phyloP scores from a whole-genome alignment of 1,140 invertebrate species.

The Spodoptera frugiperda region DNA sequence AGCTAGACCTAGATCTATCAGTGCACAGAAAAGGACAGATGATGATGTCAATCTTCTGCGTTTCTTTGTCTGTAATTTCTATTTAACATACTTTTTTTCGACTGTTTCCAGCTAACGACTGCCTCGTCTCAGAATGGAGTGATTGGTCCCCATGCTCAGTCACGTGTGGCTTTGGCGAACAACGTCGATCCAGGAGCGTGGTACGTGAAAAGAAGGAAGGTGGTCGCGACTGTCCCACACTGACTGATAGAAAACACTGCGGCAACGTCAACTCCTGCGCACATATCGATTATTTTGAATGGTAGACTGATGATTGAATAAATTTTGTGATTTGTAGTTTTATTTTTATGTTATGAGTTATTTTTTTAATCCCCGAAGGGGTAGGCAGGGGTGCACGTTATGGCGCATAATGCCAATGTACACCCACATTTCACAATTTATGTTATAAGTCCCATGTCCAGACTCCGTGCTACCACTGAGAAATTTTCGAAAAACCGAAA shows the following conservation, averaged over 20 bases:
- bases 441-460: no score
- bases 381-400: no score
- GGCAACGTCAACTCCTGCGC: slow-evolving; percentile 74
- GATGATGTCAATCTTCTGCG: no score
- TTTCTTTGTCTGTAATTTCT: no score
- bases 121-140: slow-evolving; percentile 88
- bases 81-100: not conserved
- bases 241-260: slow-evolving; percentile 72
- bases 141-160: slow-evolving; percentile 89
- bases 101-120: slow-evolving; percentile 78
- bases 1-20: no score
- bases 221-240: slow-evolving; percentile 89
- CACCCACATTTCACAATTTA: no score
- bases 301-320: slow-evolving; percentile 54
- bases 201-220: slow-evolving; percentile 83
- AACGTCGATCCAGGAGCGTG: slow-evolving; percentile 87
- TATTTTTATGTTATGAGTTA: slow-evolving; percentile 6
- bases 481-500: no score
- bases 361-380: no score
- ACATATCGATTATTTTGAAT: slow-evolving; percentile 76
- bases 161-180: slow-evolving; percentile 88
- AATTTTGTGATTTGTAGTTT: not conserved
- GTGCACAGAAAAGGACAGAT: no score
- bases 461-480: no score
- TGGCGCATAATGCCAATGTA: no score